These are phyloP conservation scores for Tetrao urogallus DNA, from an alignment of 2,113 vertebrate genomes.

Conservation along the genomic window DNA sequence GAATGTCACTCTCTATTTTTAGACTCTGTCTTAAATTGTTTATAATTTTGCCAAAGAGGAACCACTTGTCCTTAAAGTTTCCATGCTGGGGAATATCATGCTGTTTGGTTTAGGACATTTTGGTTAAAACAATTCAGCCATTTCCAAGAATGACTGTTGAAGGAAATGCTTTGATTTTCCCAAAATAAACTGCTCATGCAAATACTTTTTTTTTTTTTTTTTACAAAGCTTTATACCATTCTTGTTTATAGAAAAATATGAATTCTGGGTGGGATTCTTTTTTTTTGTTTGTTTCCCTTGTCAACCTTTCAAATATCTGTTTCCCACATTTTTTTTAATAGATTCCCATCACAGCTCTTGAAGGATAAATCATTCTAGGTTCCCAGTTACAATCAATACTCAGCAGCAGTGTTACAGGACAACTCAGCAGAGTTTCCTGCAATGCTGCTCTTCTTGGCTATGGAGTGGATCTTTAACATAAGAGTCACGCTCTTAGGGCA, in stretches of 20 bases:
- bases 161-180: conserved; percentile 5
- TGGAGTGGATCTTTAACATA: not conserved
- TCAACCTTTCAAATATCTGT: not conserved
- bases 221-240: not conserved
- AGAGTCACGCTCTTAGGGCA: not conserved
- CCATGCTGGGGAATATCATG: not conserved
- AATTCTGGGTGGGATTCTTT: not conserved
- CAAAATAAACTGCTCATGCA: not conserved
- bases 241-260: not conserved
- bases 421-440: not conserved
- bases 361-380: not conserved
- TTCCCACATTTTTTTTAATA: not conserved
- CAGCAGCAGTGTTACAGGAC: not conserved
- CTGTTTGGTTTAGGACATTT: conserved; percentile 44
- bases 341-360: not conserved
- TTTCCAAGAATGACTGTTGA: conserved; percentile 15
- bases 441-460: not conserved
- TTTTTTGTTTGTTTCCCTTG: not conserved
- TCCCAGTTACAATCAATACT: not conserved
- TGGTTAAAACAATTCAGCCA: not conserved
- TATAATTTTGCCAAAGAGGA: conserved; percentile 36
- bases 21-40: conserved; percentile 23
- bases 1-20: conserved; percentile 18
- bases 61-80: conserved; percentile 5
- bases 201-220: not conserved